phyloP scores from a whole-genome alignment of 2,797 vertebrate species.

The Carcharodon carcharias region DNA sequence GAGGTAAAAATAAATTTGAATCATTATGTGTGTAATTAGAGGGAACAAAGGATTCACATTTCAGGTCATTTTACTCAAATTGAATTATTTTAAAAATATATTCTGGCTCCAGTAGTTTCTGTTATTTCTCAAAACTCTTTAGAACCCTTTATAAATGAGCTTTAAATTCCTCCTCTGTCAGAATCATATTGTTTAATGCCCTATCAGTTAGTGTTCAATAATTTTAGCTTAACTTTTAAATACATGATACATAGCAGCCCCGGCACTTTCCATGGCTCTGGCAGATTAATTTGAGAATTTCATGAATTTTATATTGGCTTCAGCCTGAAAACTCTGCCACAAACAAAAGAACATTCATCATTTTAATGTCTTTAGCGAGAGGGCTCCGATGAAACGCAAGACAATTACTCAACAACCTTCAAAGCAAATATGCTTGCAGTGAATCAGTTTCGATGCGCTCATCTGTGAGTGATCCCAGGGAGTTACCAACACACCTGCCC shows the following conservation, averaged over 20 bases:
- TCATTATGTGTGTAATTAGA: neutral
- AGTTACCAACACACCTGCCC: no score
- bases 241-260: neutral
- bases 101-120: neutral
- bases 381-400: neutral
- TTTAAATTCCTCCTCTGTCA: slow-evolving; percentile 2
- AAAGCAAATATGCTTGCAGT: neutral
- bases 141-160: neutral
- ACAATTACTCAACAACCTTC: neutral
- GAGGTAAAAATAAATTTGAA: neutral
- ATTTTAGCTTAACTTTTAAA: slow-evolving; percentile 2
- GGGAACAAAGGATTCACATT: neutral
- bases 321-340: neutral
- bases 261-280: neutral
- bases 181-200: slow-evolving; percentile 14
- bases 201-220: slow-evolving; percentile 3
- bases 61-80: neutral
- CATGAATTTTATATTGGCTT: slow-evolving; percentile 25
- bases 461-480: neutral
- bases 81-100: neutral
- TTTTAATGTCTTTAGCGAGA: slow-evolving; percentile 5
- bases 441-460: no score
- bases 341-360: slow-evolving; percentile 17
- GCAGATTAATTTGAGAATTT: slow-evolving; percentile 13
- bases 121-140: neutral